Conservation (phyloP, 2,113 vertebrate species). For the Ptilorrhoa leucosticta region DNA sequence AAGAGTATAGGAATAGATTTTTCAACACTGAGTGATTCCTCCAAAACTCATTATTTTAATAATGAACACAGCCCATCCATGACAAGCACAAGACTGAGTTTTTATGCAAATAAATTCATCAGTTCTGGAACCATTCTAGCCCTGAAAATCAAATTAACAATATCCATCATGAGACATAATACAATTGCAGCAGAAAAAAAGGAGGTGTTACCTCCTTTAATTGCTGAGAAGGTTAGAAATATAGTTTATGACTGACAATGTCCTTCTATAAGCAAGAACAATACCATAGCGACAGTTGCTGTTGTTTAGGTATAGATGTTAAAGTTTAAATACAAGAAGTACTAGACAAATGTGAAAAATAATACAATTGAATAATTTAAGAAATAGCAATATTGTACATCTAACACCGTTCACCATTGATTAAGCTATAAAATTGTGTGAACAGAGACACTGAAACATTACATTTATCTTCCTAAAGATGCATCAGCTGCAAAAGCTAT, state of each 20-base stretch:
- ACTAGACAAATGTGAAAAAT: background rate
- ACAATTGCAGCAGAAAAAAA: background rate
- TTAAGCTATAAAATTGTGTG: background rate
- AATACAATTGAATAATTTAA: background rate
- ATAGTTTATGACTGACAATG: background rate
- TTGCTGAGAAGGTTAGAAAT: background rate
- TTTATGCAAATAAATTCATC: conserved; percentile 28
- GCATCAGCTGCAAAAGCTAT: background rate
- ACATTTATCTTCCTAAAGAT: background rate
- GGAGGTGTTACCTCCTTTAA: background rate
- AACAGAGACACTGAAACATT: background rate
- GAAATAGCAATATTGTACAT: background rate
- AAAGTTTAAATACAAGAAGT: background rate
- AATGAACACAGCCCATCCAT: conserved; percentile 12
- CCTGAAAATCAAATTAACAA: conserved; percentile 37
- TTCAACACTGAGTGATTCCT: background rate
- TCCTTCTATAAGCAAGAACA: background rate
- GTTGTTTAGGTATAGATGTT: background rate
- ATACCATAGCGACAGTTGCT: background rate
- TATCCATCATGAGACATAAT: background rate
- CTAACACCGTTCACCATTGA: background rate
- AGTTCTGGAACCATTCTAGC: background rate
- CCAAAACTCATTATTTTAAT: conserved; percentile 10
- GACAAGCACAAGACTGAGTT: background rate
- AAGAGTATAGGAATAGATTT: background rate